phyloP scores from a whole-genome alignment of 2,797 vertebrate species.

The Cryptoprocta ferox region DNA sequence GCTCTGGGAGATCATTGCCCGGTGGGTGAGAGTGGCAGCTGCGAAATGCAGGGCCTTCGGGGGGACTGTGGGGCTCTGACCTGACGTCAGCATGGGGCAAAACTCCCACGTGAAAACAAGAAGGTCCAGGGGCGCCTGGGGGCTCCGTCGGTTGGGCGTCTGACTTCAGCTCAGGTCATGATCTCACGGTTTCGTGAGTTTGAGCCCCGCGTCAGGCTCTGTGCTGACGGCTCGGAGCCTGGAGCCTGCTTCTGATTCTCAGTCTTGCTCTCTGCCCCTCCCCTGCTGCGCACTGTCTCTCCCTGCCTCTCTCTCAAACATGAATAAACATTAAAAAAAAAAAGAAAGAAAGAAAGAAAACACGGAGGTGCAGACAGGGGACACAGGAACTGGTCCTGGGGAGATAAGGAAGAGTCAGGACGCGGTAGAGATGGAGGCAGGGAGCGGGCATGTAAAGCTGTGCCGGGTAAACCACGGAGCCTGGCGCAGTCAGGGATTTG shows the following conservation, averaged over 20 bases:
- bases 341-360: neutral
- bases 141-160: no score
- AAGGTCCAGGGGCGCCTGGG: neutral
- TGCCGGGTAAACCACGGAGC: neutral
- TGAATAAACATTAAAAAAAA: no score
- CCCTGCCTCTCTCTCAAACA: no score
- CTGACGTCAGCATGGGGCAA: neutral
- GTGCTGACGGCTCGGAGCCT: no score
- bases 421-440: neutral
- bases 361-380: neutral
- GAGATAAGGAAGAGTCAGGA: neutral
- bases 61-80: neutral
- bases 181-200: no score
- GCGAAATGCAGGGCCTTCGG: neutral
- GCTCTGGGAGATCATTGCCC: slow-evolving; percentile 87
- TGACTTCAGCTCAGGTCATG: no score
- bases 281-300: no score
- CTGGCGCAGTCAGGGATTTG: neutral
- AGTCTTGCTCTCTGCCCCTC: no score
- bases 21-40: slow-evolving; percentile 64
- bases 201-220: no score
- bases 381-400: neutral
- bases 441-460: neutral
- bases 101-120: neutral
- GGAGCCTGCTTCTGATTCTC: no score